A percentile compares a stretch with the other conserved stretches of the same genome.
Conservation (phyloP, 2,113 vertebrate species). For the Tachycineta bicolor region DNA sequence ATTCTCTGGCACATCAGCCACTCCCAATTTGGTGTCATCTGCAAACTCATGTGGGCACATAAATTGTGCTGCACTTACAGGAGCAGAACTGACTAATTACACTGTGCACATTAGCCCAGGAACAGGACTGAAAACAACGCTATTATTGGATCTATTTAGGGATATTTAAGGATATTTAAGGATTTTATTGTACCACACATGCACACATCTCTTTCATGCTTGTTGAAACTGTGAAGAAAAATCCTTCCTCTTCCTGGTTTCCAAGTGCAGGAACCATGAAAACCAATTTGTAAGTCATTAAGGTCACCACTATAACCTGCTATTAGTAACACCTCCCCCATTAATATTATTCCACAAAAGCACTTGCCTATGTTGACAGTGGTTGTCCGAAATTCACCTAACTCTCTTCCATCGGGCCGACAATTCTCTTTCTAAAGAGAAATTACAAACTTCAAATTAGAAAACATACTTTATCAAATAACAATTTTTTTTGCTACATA, state of each 20-base stretch:
- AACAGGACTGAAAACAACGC: neutral
- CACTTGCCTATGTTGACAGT: constrained; percentile 93
- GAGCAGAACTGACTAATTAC: neutral
- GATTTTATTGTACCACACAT: rapidly evolving
- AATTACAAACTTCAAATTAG: neutral
- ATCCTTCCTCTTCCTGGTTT: neutral
- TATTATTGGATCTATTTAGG: neutral
- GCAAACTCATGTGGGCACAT: neutral
- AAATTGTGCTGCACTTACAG: neutral
- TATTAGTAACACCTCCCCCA: neutral
- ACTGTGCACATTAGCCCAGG: neutral
- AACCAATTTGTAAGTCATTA: neutral
- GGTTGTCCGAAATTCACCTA: constrained; percentile 92
- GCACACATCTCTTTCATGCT: neutral
- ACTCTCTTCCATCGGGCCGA: constrained; percentile 91
- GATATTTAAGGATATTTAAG: neutral
- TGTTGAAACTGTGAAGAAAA: neutral
- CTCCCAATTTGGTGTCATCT: neutral
- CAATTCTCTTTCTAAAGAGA: constrained; percentile 92
- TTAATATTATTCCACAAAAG: neutral
- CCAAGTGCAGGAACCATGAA: neutral
- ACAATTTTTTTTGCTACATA: neutral
- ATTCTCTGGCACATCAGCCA: neutral
- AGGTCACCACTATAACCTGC: neutral
- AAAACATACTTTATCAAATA: neutral